These are phyloP conservation scores for Glyptemys insculpta DNA, from an alignment of 2,797 vertebrate species.

Conservation along the genomic window DNA sequence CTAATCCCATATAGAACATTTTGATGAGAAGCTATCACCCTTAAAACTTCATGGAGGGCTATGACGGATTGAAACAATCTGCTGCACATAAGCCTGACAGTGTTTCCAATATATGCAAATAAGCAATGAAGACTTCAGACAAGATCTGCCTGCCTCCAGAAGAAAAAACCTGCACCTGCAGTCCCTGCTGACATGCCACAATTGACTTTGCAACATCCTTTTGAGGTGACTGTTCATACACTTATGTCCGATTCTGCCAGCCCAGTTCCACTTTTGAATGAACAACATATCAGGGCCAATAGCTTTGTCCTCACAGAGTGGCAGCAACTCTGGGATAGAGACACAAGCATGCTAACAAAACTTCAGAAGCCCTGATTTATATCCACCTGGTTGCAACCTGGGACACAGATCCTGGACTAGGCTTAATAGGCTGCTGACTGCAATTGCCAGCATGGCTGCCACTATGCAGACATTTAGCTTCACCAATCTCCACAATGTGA, in stretches of 20 bases:
- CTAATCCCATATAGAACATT: neutral
- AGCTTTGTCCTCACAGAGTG: neutral
- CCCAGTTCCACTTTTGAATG: too few relatives aligned
- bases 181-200: too few relatives aligned
- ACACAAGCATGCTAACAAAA: neutral
- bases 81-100: neutral
- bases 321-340: neutral
- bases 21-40: neutral
- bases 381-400: neutral
- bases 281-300: too few relatives aligned
- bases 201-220: too few relatives aligned
- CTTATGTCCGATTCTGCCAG: too few relatives aligned
- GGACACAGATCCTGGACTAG: neutral
- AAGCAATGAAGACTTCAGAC: neutral
- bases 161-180: too few relatives aligned
- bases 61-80: neutral
- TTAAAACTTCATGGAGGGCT: neutral
- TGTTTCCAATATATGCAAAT: neutral
- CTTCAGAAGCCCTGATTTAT: neutral
- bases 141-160: neutral
- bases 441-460: neutral
- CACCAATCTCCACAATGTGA: neutral
- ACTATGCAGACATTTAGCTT: neutral
- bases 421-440: neutral
- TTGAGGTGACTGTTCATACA: too few relatives aligned